Conservation (phyloP, 2,888 invertebrate species). For the Sinohyriopsis cumingii region DNA sequence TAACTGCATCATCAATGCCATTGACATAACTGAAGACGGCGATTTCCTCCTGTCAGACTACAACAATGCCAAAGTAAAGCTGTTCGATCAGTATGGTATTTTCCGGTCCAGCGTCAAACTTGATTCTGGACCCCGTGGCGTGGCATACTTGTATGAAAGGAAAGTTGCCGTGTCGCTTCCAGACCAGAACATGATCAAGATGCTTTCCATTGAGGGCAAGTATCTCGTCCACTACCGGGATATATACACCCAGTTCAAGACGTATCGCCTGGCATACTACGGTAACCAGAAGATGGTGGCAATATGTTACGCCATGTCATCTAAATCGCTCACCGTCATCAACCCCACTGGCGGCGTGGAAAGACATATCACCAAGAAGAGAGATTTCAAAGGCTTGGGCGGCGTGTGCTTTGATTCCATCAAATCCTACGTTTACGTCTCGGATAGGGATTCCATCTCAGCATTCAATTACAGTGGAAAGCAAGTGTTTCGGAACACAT, state of each 20-base stretch:
- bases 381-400: conserved; percentile 38
- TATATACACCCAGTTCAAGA: conserved; percentile 32
- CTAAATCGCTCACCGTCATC: conserved; percentile 30
- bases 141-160: conserved; percentile 29
- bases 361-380: conserved; percentile 30
- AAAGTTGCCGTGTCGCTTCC: conserved; percentile 32
- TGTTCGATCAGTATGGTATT: conserved; percentile 35
- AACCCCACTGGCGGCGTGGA: conserved; percentile 35
- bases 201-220: conserved; percentile 34
- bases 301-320: conserved; percentile 36
- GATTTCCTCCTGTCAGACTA: conserved; percentile 37
- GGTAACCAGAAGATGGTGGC: conserved; percentile 27
- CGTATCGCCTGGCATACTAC: conserved; percentile 27
- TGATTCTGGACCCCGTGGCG: conserved; percentile 35
- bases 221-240: conserved; percentile 28
- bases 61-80: conserved; percentile 34
- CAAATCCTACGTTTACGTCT: conserved; percentile 37
- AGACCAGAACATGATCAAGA: conserved; percentile 35
- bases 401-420: conserved; percentile 38
- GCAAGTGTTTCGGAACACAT: conserved; percentile 37
- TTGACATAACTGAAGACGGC: conserved; percentile 33
- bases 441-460: conserved; percentile 31
- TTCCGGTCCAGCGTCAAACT: conserved; percentile 31
- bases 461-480: conserved; percentile 31
- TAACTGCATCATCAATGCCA: conserved; percentile 34